Evolutionary conservation across 2,888 invertebrate genomes (phyloP), one percentile per base, ranked within the genome.

Genomic region (Chymomyza caudatula): DNA sequence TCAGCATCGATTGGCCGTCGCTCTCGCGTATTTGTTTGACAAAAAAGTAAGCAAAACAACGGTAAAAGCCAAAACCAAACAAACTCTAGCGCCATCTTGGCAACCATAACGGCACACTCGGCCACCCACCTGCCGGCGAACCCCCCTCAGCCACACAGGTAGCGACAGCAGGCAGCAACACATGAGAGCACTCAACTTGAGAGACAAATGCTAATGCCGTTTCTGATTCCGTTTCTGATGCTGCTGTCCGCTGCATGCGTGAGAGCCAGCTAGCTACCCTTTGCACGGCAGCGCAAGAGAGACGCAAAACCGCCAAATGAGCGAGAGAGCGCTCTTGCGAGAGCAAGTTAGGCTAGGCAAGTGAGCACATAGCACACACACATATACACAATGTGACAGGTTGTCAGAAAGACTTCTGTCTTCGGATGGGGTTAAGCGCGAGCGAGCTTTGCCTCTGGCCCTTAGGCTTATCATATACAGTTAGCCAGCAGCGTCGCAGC

Each of bases 1-100:
- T 84, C 77, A 74, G 68, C 84, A 80, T 84, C 84, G 80, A 80
- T 80, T 80, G 80, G 84, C 78, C 78, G 62, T 62, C 68, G 77
- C 84, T 80, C 79, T 83, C 79, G 67, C 79, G 74, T 65, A 72
- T 71, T 70, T 62, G 71, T 77, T 76, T 76, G 73, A 71, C 76
- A 69, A 57, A 63, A 37, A 37, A 37, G 29, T 29, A 29, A 29
- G 29, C 29, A 29, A 29, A 29, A 29, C 29, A 29, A 29, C 8
- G 11, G 53, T 5, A 15, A 47, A 47, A 70, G 67, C 60, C 8
- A 37, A 37, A 37, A 6, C 29, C 29, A 37, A 37, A 37, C 29
- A 8, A 37, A 37, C 29, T 37, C 11, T 37, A 37, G 29, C 29
- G 29, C 29, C 29, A 37, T 37, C 29, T 37, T 37, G 29, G 29